These are phyloP conservation scores for Ptiloglossa arizonensis DNA, from an alignment of 1,140 invertebrate genomes.

Conservation along the genomic window DNA sequence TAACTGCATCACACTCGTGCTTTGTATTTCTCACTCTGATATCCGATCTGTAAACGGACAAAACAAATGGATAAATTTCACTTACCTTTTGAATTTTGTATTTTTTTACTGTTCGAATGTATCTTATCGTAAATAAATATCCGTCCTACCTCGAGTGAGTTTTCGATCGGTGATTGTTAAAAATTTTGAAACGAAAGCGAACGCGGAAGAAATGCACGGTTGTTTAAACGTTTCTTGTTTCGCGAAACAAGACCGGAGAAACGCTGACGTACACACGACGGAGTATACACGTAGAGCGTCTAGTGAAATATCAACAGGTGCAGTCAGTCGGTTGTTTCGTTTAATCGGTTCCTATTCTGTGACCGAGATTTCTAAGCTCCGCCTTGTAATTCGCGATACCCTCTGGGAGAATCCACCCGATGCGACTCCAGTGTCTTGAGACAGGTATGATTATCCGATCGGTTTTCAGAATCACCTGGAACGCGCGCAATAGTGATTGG, in stretches of 20 bases:
- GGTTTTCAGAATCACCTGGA: background rate
- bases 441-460: constrained; percentile 15
- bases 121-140: too few relatives aligned
- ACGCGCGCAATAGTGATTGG: background rate
- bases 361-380: constrained; percentile 65
- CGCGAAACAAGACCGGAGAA: background rate
- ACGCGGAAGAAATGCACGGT: background rate
- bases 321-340: constrained; percentile 71
- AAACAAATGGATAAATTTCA: too few relatives aligned
- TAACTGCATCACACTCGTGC: too few relatives aligned
- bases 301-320: constrained; percentile 72
- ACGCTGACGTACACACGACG: background rate
- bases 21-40: too few relatives aligned
- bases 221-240: background rate
- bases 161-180: too few relatives aligned
- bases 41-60: too few relatives aligned
- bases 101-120: too few relatives aligned
- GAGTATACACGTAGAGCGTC: constrained; percentile 4
- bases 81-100: too few relatives aligned
- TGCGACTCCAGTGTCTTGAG: constrained; percentile 7
- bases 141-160: too few relatives aligned
- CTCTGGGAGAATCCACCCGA: constrained; percentile 33
- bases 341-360: constrained; percentile 71
- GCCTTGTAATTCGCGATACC: constrained; percentile 54
- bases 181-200: too few relatives aligned